A percentile compares a stretch with the other conserved stretches of the same genome.
Conservation (phyloP, 2,888 invertebrate genomes). For the Pollenia angustigena region DNA sequence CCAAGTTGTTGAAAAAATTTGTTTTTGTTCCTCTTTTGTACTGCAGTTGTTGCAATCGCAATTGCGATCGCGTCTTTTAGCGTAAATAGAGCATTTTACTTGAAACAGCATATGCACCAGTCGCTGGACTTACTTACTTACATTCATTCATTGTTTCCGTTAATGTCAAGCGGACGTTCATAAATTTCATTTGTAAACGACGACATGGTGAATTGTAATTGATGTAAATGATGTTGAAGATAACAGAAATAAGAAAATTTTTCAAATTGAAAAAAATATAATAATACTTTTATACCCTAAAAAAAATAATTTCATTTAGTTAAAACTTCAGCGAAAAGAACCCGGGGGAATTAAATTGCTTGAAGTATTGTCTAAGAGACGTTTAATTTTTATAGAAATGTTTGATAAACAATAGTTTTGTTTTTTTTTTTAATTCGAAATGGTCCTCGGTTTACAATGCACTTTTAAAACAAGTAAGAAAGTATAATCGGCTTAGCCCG, state of each 20-base stretch:
- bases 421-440: no score
- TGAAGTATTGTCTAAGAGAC: no score
- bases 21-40: neutral
- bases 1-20: neutral
- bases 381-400: no score
- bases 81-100: constrained; percentile 29
- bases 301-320: no score
- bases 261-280: no score
- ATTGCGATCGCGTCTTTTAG: constrained; percentile 51
- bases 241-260: constrained; percentile 15
- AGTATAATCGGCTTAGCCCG: no score
- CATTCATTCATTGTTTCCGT: constrained; percentile 55
- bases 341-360: no score
- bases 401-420: no score
- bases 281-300: no score
- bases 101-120: constrained; percentile 47
- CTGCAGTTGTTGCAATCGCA: constrained; percentile 56
- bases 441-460: no score
- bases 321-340: no score
- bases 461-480: no score
- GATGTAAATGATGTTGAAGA: constrained; percentile 44
- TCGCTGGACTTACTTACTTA: constrained; percentile 5
- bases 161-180: constrained; percentile 57
- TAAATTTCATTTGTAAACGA: constrained; percentile 48
- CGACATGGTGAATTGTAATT: constrained; percentile 55